These are phyloP conservation scores for Myanophis thanlyinensis DNA, from an alignment of 2,113 vertebrate genomes.

Conservation along the genomic window DNA sequence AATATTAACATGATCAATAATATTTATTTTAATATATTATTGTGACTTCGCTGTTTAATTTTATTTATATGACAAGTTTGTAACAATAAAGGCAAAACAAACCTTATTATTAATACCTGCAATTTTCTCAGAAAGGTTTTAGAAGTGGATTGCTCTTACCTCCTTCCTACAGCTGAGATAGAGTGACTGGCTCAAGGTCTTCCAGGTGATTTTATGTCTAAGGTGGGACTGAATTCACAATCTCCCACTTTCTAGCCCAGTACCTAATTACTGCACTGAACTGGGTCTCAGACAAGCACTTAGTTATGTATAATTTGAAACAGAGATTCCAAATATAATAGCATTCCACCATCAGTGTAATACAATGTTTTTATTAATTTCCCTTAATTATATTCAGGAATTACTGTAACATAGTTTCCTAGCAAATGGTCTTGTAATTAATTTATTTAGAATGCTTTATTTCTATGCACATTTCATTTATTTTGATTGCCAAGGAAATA, in stretches of 20 bases:
- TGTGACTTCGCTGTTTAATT: conserved; percentile 41
- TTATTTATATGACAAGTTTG: conserved; percentile 46
- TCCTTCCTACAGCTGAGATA: not conserved
- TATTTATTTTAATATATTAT: conserved; percentile 30
- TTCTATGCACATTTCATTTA: not conserved
- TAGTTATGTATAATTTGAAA: conserved; percentile 43
- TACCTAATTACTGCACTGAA: not conserved
- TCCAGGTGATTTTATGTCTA: not conserved
- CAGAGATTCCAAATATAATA: conserved; percentile 4
- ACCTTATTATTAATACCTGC: conserved; percentile 9
- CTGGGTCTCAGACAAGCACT: not conserved
- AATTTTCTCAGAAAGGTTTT: not conserved
- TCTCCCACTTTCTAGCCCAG: not conserved
- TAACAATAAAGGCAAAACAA: conserved; percentile 19
- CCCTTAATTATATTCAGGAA: conserved; percentile 15
- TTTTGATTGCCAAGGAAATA: not conserved
- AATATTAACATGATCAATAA: conserved; percentile 14
- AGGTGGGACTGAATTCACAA: not conserved
- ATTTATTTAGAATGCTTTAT: too few species aligned
- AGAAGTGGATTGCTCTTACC: not conserved
- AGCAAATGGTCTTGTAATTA: not conserved
- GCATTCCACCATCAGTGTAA: conserved; percentile 7
- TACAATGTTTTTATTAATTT: conserved; percentile 17
- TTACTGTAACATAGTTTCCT: conserved; percentile 3
- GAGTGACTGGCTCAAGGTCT: not conserved